Evolutionary conservation across 2,113 vertebrate species (phyloP), one percentile per base, ranked within the genome.

Genomic region (Chloebia gouldiae): DNA sequence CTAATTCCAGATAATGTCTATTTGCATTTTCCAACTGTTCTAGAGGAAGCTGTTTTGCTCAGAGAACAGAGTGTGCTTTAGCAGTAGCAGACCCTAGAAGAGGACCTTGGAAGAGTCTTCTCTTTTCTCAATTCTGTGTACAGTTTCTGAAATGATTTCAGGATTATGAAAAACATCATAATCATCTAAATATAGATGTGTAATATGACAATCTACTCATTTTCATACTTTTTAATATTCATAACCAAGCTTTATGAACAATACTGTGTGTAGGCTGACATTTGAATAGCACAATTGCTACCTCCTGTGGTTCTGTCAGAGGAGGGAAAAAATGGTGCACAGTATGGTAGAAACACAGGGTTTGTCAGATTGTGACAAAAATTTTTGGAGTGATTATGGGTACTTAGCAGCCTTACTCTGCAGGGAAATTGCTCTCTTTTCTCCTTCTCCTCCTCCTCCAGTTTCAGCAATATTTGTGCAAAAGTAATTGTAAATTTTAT

Each of bases 251-350:
- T 87, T 89, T 80, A 59, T 77, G 92, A 95, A 82, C 90, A 94
- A 56, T 69, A 50, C 81, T 92, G 35, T 68, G 72, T 95, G 94
- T 96, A 92, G 94, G 96, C 79, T 96, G 93, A 83, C 87, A 53
- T 88, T 84, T 91, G 71, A 95, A 86, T 77, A 88, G 79, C 88
- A 86, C 92, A 78, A 93, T 97, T 96, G 90, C 92, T 96, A 83
- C 95, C 95, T 96, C 88, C 94, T 96, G 93, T 82, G 75, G 39
- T 91, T 89, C 78, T 96, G 87, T 96, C 94, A 96, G 65, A 50
- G 61, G 17, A 61, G 27, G 3, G 6, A 66, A 53, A 49, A 57
- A 92, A 56, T 66, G 64, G 16, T 20, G 23, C 71, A 5, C 68
- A 22, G 76, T 83, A 21, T 77, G 77, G 39, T 92, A 60, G 76